These are phyloP conservation scores for Carlito syrichta DNA, from an alignment of 2,113 vertebrate genomes.

Conservation along the genomic window DNA sequence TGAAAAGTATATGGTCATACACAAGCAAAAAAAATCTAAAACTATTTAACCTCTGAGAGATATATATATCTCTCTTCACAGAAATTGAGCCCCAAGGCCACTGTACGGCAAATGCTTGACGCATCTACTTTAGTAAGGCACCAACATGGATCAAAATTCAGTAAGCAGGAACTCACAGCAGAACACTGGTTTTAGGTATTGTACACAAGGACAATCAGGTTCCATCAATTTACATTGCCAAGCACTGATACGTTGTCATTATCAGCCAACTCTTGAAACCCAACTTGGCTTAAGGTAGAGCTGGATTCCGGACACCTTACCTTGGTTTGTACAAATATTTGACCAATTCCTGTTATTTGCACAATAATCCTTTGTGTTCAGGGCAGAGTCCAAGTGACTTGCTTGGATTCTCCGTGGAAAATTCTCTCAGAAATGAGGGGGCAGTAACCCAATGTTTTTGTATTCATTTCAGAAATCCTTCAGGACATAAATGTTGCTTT, in stretches of 20 bases:
- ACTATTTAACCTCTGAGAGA: background rate
- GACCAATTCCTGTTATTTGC: slow-evolving; percentile 16
- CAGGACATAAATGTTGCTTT: slow-evolving; percentile 7
- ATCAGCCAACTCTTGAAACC: background rate
- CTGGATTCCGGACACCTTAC: background rate
- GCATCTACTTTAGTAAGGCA: background rate
- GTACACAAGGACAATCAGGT: background rate
- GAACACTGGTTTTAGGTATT: background rate
- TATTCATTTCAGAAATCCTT: slow-evolving; percentile 33
- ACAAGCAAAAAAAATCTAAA: background rate
- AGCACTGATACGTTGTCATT: slow-evolving; percentile 17
- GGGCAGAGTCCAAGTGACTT: background rate
- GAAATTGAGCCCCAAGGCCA: background rate
- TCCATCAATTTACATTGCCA: background rate
- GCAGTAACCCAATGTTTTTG: background rate
- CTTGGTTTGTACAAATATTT: slow-evolving; percentile 35
- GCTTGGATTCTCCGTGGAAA: background rate
- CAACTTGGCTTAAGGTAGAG: background rate
- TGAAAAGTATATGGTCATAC: background rate
- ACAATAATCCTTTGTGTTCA: background rate
- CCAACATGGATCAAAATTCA: background rate
- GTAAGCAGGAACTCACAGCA: background rate
- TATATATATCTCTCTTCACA: background rate
- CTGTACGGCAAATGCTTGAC: background rate
- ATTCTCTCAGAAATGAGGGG: background rate